Percentiles rank a stretch among this genome's conserved stretches.
These are phyloP conservation scores for Centroberyx gerrardi DNA, from an alignment of 2,797 vertebrate species.

Conservation along the genomic window DNA sequence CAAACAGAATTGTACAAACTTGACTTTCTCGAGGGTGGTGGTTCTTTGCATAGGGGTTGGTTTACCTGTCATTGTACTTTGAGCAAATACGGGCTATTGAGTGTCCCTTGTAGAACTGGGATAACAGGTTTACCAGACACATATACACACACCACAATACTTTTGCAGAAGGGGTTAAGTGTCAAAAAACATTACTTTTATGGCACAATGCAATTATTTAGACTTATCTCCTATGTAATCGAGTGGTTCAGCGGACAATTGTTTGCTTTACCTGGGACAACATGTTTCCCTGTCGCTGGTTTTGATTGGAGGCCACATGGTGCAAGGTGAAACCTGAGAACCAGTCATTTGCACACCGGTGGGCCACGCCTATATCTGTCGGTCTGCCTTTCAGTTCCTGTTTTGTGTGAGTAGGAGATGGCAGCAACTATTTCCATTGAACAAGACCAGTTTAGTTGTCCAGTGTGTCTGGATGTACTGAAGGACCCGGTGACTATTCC, in stretches of 20 bases:
- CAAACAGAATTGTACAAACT: conserved; percentile 20
- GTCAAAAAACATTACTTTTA: no score
- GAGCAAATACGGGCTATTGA: not conserved
- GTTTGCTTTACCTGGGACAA: not conserved
- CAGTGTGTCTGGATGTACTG: conserved; percentile 83
- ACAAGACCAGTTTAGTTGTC: conserved; percentile 83
- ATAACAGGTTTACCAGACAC: conserved; percentile 16
- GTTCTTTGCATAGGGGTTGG: conserved; percentile 16
- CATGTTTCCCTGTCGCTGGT: conserved; percentile 16
- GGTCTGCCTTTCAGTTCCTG: conserved; percentile 15
- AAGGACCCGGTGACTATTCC: conserved; percentile 85
- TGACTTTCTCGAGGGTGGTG: not conserved
- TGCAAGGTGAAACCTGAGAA: conserved; percentile 68
- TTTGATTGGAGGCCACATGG: conserved; percentile 70
- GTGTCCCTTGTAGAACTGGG: not conserved
- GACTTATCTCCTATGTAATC: not conserved
- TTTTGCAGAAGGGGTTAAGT: not conserved
- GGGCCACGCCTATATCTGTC: conserved; percentile 49
- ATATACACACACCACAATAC: not conserved
- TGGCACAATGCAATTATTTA: no score
- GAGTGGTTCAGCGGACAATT: not conserved
- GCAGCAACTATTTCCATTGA: conserved; percentile 84
- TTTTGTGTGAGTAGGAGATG: conserved; percentile 54
- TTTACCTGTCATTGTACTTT: conserved; percentile 8
- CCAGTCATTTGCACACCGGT: conserved; percentile 60